A percentile compares a stretch with the other conserved stretches of the same genome.
Conservation (phyloP, 2,113 vertebrate genomes). For the Clarias batrachus region DNA sequence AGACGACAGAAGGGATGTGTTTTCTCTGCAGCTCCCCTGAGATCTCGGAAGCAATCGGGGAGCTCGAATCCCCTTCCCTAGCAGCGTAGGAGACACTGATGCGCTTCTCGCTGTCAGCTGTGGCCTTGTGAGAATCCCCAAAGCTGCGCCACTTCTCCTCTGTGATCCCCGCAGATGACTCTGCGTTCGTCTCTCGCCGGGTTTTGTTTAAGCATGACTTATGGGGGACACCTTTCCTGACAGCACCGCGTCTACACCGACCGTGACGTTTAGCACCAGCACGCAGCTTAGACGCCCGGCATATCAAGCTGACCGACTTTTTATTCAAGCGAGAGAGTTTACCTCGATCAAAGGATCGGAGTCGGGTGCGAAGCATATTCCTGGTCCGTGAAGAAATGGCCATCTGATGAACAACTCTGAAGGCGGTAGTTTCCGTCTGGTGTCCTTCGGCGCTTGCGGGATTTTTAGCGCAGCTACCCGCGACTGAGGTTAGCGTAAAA, state of each 20-base stretch:
- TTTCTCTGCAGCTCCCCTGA: constrained; percentile 44
- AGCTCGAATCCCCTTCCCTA: constrained; percentile 38
- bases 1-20: constrained; percentile 31
- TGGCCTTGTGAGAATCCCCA: constrained; percentile 36
- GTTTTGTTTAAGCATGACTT: constrained; percentile 17
- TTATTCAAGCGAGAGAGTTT: constrained; percentile 32
- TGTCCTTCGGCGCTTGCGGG: not conserved
- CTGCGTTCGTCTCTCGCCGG: constrained; percentile 9
- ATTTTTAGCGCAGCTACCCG: constrained; percentile 31
- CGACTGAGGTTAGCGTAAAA: constrained; percentile 55
- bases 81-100: constrained; percentile 29
- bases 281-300: not conserved
- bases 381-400: constrained; percentile 61
- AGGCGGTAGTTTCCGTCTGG: constrained; percentile 41
- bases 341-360: not conserved
- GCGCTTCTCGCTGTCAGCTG: constrained; percentile 17
- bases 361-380: constrained; percentile 43
- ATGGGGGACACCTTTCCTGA: not conserved
- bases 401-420: constrained; percentile 51
- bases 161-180: constrained; percentile 28
- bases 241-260: not conserved
- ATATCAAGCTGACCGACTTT: constrained; percentile 8
- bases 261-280: not conserved
- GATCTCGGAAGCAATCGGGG: constrained; percentile 28
- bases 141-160: constrained; percentile 19